Evolutionary conservation across 2,113 vertebrate species (phyloP), one percentile per base, ranked within the genome.

Genomic region (Triplophysa tibetana): DNA sequence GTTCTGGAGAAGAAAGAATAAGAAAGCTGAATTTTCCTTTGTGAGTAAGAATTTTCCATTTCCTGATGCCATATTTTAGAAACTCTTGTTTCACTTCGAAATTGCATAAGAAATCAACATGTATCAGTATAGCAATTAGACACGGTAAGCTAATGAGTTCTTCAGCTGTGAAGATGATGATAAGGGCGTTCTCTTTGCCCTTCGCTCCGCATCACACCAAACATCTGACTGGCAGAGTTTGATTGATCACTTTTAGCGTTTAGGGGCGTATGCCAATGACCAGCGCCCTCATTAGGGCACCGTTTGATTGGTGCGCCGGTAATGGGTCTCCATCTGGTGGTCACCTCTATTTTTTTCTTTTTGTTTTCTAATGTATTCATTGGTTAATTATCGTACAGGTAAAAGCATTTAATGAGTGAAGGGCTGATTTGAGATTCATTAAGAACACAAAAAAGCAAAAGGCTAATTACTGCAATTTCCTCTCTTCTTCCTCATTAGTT

Each of bases 401-500:
- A 92, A 89, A 87, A 84, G 86, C 86, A 86, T 89, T 88, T 90
- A 92, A 93, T 92, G 89, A 89, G 72, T 84, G 85, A 76, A 86
- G 86, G 89, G 77, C 89, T 91, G 88, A 87, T 88, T 81, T 76
- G 88, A 90, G 89, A 85, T 82, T 92, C 89, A 90, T 93, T 91
- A 93, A 93, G 91, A 90, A 93, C 91, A 73, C 41, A 54, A 72
- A 81, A 90, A 92, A 91, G 89, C 88, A 89, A 94, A 89, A 92
- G 85, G 93, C 86, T 94, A 94, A 95, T 95, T 93, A 90, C 92
- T 86, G 84, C 86, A 86, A 81, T 92, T 94, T 90, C 91, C 87
- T 90, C 89, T 82, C 87, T 93, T 90, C 89, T 87, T 91, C 87
- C 91, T 95, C 93, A 95, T 94, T 94, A 94, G 91, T 89, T 87